These are phyloP conservation scores for Astur gentilis DNA, from an alignment of 2,113 vertebrate genomes.

Conservation along the genomic window DNA sequence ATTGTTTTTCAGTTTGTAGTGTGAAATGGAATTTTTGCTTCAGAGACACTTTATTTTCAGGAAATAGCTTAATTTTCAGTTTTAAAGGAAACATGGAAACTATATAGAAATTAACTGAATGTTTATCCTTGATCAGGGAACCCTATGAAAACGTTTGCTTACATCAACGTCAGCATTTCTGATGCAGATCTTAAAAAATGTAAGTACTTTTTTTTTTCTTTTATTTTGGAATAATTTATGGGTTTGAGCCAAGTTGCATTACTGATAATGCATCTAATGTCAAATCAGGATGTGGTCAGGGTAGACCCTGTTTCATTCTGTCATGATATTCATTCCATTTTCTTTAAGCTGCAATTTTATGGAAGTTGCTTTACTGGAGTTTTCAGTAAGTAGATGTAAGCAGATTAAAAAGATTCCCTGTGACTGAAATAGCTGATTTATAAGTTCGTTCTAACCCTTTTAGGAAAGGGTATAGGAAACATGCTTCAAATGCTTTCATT, in stretches of 20 bases:
- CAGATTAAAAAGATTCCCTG: background rate
- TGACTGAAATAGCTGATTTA: background rate
- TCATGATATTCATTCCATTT: background rate
- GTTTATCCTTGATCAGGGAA: conserved; percentile 72
- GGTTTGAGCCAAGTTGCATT: background rate
- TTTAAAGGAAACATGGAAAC: background rate
- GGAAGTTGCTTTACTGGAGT: background rate
- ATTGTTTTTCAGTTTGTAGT: accelerated
- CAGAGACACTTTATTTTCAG: background rate
- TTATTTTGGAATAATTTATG: background rate
- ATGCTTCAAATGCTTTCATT: background rate
- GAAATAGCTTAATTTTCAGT: background rate
- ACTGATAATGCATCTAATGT: background rate
- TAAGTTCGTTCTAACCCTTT: background rate
- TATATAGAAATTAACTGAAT: background rate
- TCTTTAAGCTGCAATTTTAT: background rate
- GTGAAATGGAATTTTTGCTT: background rate
- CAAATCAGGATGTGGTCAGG: background rate
- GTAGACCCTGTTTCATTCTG: background rate
- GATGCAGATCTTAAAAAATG: conserved; percentile 85
- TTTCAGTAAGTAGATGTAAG: background rate
- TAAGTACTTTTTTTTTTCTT: conserved; percentile 47
- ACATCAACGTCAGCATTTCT: conserved; percentile 82
- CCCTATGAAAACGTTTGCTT: conserved; percentile 86
- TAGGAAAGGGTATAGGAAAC: background rate